Percentiles rank a stretch among this genome's conserved stretches.
phyloP scores from a whole-genome alignment of 2,888 invertebrate species.

The Mythimna ferrago region DNA sequence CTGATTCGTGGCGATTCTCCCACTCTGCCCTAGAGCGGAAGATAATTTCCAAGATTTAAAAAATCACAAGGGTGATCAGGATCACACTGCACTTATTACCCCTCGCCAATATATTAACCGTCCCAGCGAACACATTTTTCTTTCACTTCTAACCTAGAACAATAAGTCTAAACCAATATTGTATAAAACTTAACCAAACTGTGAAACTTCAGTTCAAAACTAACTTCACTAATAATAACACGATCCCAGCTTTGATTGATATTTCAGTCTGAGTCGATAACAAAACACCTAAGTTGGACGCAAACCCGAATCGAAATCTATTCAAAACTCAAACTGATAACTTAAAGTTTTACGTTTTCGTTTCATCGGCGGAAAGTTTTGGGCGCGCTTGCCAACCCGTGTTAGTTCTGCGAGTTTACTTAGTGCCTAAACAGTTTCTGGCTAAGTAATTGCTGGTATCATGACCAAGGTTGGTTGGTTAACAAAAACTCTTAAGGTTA shows the following conservation, averaged over 20 bases:
- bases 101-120: too few relatives aligned
- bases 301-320: constrained; percentile 60
- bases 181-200: constrained; percentile 39
- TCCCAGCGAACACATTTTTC: neutral
- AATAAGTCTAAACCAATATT: constrained; percentile 39
- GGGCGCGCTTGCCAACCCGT: constrained; percentile 61
- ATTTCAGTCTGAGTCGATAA: constrained; percentile 59
- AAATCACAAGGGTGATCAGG: too few relatives aligned
- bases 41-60: too few relatives aligned
- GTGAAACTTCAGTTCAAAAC: constrained; percentile 31
- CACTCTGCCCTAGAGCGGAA: too few relatives aligned
- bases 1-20: too few relatives aligned
- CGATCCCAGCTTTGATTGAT: constrained; percentile 65
- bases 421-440: constrained; percentile 59
- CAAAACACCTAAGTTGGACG: constrained; percentile 64
- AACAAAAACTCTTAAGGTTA: constrained; percentile 18
- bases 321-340: constrained; percentile 64
- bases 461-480: constrained; percentile 47
- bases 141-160: constrained; percentile 20
- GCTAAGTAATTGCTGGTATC: constrained; percentile 64
- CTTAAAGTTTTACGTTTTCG: constrained; percentile 68
- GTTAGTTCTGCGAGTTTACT: constrained; percentile 60
- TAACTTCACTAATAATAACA: constrained; percentile 57
- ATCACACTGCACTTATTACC: too few relatives aligned
- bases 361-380: constrained; percentile 63